These are phyloP conservation scores for Cepphus grylle DNA, from an alignment of 2,113 vertebrate species.

Conservation along the genomic window DNA sequence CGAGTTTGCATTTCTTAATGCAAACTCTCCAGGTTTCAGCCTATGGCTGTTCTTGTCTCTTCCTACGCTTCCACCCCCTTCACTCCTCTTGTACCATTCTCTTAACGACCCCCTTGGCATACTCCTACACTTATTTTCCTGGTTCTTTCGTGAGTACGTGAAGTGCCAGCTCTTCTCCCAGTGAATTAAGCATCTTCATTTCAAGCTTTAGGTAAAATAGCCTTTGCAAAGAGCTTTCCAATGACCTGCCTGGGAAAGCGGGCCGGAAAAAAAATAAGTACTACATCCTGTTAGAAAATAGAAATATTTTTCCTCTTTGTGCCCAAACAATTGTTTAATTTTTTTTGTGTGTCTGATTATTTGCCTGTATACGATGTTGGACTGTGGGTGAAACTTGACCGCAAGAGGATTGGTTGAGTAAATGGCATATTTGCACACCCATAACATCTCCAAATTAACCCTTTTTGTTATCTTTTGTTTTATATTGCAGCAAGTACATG, in stretches of 20 bases:
- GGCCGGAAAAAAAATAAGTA: too few relatives aligned
- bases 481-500: not conserved
- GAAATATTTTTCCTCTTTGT: not conserved
- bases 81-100: not conserved
- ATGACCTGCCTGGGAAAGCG: not conserved
- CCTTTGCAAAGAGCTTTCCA: not conserved
- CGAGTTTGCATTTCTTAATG: not conserved
- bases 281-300: not conserved
- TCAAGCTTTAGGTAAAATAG: not conserved
- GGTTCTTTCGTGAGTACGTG: not conserved
- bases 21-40: not conserved
- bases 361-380: not conserved
- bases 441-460: not conserved
- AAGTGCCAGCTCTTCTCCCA: not conserved
- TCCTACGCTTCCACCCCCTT: not conserved
- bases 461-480: not conserved
- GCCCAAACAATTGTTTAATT: not conserved
- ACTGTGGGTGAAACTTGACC: not conserved
- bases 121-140: not conserved
- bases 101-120: not conserved
- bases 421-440: not conserved
- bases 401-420: not conserved
- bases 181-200: not conserved
- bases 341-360: not conserved
- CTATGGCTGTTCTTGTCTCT: slow-evolving; percentile 19